These are phyloP conservation scores for Sula dactylatra DNA, from an alignment of 2,113 vertebrate species.

Conservation along the genomic window DNA sequence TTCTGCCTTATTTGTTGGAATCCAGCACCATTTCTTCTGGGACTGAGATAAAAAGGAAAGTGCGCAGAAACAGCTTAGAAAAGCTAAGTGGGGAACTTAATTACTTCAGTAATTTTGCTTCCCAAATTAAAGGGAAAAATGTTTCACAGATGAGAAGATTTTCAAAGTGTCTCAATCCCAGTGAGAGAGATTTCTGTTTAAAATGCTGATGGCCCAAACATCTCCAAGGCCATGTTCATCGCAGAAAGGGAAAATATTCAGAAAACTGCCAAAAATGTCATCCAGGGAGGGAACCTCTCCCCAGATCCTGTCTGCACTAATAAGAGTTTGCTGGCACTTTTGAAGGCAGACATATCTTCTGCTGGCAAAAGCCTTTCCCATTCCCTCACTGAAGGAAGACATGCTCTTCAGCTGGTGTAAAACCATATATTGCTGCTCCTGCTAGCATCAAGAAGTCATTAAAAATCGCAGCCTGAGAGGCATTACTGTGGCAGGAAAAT, in stretches of 20 bases:
- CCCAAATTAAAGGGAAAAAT: background rate
- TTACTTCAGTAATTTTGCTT: slow-evolving; percentile 18
- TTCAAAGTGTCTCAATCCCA: background rate
- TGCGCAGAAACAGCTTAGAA: background rate
- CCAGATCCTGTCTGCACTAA: background rate
- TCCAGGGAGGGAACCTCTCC: background rate
- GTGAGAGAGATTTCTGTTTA: background rate
- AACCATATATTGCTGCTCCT: background rate
- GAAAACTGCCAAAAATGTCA: slow-evolving; percentile 45
- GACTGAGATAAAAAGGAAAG: background rate
- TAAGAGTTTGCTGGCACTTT: slow-evolving; percentile 34
- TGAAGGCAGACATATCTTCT: background rate
- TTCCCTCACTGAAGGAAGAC: background rate
- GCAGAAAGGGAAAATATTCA: background rate
- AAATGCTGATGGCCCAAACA: background rate
- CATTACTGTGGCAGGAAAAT: background rate
- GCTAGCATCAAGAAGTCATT: background rate
- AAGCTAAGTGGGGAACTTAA: background rate
- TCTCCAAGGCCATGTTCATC: background rate
- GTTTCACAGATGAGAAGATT: background rate
- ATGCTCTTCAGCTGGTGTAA: background rate
- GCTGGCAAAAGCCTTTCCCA: background rate
- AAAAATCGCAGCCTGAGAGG: background rate
- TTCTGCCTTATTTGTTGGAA: background rate
- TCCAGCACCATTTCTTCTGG: background rate